Evolutionary conservation across 2,888 invertebrate genomes (phyloP), one percentile per base, ranked within the genome.

Genomic region (Papilio protenor): DNA sequence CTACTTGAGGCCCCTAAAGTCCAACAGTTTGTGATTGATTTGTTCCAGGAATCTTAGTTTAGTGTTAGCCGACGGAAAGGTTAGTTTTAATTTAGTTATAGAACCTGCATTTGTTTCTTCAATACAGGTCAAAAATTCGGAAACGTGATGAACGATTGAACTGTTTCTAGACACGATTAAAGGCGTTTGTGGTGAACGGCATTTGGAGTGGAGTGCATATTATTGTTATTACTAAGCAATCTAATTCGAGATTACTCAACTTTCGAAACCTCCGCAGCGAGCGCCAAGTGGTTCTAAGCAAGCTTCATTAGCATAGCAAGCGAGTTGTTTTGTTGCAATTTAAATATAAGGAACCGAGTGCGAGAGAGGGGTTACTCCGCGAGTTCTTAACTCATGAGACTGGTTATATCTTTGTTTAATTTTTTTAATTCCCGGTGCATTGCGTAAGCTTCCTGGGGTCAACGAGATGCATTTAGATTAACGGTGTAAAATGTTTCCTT

Each of bases 281-380:
- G 79, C 79, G 81, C 75, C 82, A 85, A 84, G 85, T 85, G 84
- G 86, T 83, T 82, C 79, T 82, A 84, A 85, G 83, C 83, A 84
- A 81, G 84, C 82, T 88, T 87, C 89, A 90, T 90, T 91, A 89
- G 89, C 88, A 90, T 89, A 90, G 86, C 86, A 88, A 88, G 87
- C 86, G 86, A 87, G 87, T 85, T 86, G 85, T 87, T 89, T 87
- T 87, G 87, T 85, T 87, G 84, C 86, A 88, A 85, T 88, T 88
- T 89, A 86, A 88, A 88, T 86, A 87, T 86, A 86, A 87, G 85
- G 85, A 85, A 87, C 87, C 87, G 86, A 87, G 86, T 87, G 86
- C 85, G 86, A 85, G 84, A 86, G 84, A 84, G 83, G 66, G 71
- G 57, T 66, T 33, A 57, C 33, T 64, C 18, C 16, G 66, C 23